Conservation (phyloP, 2,888 invertebrate species). For the Thalpophila matura region DNA sequence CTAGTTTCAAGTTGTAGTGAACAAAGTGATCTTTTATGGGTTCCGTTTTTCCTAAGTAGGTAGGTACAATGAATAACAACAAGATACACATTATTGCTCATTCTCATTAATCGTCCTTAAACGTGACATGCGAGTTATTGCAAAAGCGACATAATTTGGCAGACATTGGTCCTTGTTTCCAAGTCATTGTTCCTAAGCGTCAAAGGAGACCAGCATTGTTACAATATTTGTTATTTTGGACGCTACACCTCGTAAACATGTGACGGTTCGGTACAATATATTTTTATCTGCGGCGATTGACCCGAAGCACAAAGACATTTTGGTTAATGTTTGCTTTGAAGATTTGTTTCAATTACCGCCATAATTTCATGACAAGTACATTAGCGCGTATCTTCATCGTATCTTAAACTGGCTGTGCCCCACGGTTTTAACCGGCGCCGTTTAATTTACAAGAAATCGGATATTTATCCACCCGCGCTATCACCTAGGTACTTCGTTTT, state of each 20-base stretch:
- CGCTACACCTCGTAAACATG: constrained; percentile 61
- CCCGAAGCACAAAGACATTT: constrained; percentile 50
- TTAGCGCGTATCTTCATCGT: no score
- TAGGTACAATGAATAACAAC: background rate
- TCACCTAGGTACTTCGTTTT: no score
- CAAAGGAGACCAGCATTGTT: constrained; percentile 28
- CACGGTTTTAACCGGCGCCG: no score
- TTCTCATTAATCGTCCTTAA: background rate
- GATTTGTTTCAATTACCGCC: constrained; percentile 24
- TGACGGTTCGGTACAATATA: constrained; percentile 57
- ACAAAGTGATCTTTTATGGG: no score
- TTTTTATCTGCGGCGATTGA: constrained; percentile 62
- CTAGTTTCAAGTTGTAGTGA: no score
- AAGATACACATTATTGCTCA: background rate
- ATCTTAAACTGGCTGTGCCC: no score
- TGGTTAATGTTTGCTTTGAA: constrained; percentile 31
- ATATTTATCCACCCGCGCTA: no score
- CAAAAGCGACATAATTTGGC: constrained; percentile 26
- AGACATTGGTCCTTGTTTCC: constrained; percentile 30
- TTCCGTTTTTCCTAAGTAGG: no score
- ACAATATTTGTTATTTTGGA: constrained; percentile 67
- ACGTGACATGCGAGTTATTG: constrained; percentile 18
- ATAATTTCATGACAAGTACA: constrained; percentile 20
- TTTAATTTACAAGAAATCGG: no score
- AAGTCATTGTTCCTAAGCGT: constrained; percentile 26